Evolutionary conservation across 2,888 invertebrate species (phyloP), one percentile per base, ranked within the genome.

Genomic region (Parapristionchus giblindavisi): DNA sequence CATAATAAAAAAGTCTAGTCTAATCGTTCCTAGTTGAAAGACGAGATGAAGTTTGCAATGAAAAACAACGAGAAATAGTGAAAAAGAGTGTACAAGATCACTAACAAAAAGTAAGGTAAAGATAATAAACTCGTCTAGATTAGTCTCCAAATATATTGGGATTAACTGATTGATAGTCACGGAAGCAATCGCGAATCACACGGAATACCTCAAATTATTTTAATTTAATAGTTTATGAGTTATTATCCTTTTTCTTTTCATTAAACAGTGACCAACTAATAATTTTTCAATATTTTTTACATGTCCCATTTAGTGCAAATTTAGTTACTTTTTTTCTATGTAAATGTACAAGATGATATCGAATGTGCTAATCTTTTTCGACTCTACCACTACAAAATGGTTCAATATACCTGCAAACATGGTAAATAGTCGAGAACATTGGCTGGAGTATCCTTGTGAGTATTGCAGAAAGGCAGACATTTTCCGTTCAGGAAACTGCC

Each of bases 131-230:
- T n/a, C n/a, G n/a, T n/a, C n/a, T n/a, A n/a, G n/a, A n/a, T 81
- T 80, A 86, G 75, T 86, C 86, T 34, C 86, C 86, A 76, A 81
- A 86, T 36, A 86, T 81, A 73, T 86, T 86, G 54, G 82, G 83
- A 77, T 86, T 78, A 24, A 76, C 78, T 48, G 76, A 66, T 70
- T 84, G 84, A 75, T 85, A 83, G 38, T 82, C 82, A 17, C 76
- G 63, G 58, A 81, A 82, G 76, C 82, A 82, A 51, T 77, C 77
- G 52, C 83, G 83, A 75, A 82, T 82, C 27, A 75, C 76, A 21
- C 81, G 79, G 71, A 82, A 82, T 3, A 82, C 80, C 75, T 76
- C 14, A 52, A 24, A 32, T 11, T 29, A 21, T 24, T 51, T n/a
- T 5, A 74, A 14, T 3, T 54, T 17, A 24, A n/a, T n/a, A 24